phyloP scores from a whole-genome alignment of 1,140 invertebrate species.

The Mercenaria mercenaria region DNA sequence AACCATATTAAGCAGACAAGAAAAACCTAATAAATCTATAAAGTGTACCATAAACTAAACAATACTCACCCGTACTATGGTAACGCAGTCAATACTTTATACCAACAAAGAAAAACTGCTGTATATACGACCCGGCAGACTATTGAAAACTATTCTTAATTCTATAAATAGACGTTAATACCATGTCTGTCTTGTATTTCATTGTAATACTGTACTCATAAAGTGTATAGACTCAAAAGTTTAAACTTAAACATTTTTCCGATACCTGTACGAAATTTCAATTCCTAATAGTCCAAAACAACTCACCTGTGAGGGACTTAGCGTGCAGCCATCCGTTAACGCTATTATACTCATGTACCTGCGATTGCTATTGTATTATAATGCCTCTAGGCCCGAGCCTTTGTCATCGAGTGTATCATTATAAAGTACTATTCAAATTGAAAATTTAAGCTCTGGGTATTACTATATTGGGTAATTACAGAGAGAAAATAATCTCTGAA shows the following conservation, averaged over 20 bases:
- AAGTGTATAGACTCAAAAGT: slow-evolving; percentile 8
- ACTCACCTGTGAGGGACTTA: slow-evolving; percentile 3
- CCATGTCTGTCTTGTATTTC: slow-evolving; percentile 1
- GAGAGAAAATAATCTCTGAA: not conserved
- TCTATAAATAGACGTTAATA: slow-evolving; percentile 21
- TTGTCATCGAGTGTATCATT: slow-evolving; percentile 6
- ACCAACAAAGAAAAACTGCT: slow-evolving; percentile 5
- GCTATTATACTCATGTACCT: slow-evolving; percentile 27
- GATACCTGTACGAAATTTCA: slow-evolving; percentile 16
- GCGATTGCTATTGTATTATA: slow-evolving; percentile 29
- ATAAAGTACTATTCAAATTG: slow-evolving; percentile 51
- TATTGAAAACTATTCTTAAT: slow-evolving; percentile 31
- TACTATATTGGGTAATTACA: not conserved
- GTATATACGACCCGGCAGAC: not conserved
- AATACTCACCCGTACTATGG: slow-evolving; percentile 38
- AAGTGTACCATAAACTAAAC: slow-evolving; percentile 8
- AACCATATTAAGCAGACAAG: not conserved
- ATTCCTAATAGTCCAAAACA: slow-evolving; percentile 12
- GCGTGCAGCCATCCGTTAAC: slow-evolving; percentile 16
- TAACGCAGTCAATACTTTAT: slow-evolving; percentile 33
- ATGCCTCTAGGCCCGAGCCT: not conserved
- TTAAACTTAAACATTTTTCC: slow-evolving; percentile 29
- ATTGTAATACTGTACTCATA: slow-evolving; percentile 21
- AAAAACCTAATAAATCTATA: slow-evolving; percentile 47
- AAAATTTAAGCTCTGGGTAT: slow-evolving; percentile 19